Evolutionary conservation across 2,888 invertebrate species (phyloP).

Genomic region (Tigriopus californicus): DNA sequence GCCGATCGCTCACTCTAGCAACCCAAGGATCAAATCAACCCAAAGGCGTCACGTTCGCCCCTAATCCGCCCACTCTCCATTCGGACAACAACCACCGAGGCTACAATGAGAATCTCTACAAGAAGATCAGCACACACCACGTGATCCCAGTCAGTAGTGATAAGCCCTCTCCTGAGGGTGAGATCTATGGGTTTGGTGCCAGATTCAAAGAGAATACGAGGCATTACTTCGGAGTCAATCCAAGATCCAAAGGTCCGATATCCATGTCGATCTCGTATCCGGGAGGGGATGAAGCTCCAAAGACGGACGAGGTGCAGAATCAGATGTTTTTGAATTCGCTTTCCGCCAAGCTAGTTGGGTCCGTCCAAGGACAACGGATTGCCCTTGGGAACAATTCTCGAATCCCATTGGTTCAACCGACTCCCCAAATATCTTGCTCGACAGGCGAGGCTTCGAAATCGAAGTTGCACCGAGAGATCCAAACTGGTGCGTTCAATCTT

Average conservation of each 20-base stretch:
- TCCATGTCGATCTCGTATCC: slow-evolving; percentile 1
- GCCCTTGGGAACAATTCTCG: too few relatives aligned
- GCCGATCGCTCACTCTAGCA: not conserved
- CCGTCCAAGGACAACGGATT: too few relatives aligned
- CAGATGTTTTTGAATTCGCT: too few relatives aligned
- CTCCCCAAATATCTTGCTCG: too few relatives aligned
- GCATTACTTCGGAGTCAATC: not conserved
- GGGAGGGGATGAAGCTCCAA: too few relatives aligned
- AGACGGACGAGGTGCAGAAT: too few relatives aligned
- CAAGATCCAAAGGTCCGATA: too few relatives aligned
- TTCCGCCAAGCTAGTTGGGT: too few relatives aligned
- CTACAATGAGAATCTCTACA: not conserved
- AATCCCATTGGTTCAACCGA: too few relatives aligned
- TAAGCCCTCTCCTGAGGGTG: not conserved
- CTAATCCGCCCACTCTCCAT: not conserved
- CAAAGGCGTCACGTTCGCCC: too few relatives aligned
- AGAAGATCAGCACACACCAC: not conserved
- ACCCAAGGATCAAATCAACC: too few relatives aligned
- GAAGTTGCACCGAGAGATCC: not conserved
- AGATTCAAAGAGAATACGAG: not conserved
- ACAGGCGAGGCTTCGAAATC: not conserved
- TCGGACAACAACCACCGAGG: not conserved
- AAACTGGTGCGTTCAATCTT: not conserved
- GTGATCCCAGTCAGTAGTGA: not conserved
- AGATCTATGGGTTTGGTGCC: not conserved